Conservation (phyloP, 2,797 vertebrate genomes). For the Gymnocypris eckloni region DNA sequence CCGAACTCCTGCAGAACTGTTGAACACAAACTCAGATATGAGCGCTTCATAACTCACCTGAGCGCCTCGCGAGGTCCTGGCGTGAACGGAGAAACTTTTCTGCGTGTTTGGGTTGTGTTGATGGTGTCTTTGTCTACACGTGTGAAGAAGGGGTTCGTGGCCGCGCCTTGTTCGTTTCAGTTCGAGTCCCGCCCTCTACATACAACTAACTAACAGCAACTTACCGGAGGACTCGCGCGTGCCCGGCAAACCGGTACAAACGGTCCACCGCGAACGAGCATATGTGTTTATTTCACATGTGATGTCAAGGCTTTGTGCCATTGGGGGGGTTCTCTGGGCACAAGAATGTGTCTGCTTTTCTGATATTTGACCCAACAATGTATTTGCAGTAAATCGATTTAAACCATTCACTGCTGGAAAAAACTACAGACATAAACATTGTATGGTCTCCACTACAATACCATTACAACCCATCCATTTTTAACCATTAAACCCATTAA, state of each 20-base stretch:
- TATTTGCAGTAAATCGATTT: background rate
- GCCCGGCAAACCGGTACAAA: background rate
- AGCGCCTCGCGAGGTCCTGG: slow-evolving; percentile 36
- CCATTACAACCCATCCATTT: no score
- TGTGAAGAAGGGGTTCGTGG: slow-evolving; percentile 76
- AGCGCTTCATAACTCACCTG: slow-evolving; percentile 70
- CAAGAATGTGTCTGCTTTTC: background rate
- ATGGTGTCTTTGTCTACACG: slow-evolving; percentile 79
- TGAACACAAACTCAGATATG: slow-evolving; percentile 59
- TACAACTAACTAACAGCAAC: slow-evolving; percentile 68
- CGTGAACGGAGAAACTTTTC: slow-evolving; percentile 76
- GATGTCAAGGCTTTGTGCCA: background rate
- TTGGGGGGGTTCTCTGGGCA: background rate
- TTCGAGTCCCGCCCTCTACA: slow-evolving; percentile 79
- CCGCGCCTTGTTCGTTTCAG: slow-evolving; percentile 82
- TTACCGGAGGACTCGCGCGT: slow-evolving; percentile 22
- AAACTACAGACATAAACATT: no score
- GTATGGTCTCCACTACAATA: no score
- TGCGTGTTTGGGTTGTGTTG: slow-evolving; percentile 79
- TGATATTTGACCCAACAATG: background rate
- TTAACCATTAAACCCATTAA: no score
- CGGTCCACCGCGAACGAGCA: background rate
- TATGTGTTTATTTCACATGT: background rate
- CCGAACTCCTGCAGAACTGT: slow-evolving; percentile 80
- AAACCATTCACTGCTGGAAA: background rate